Percentiles rank a stretch among this genome's conserved stretches.
These are phyloP conservation scores for Drosophila antonietae DNA, from an alignment of 2,888 invertebrate species.

Conservation along the genomic window DNA sequence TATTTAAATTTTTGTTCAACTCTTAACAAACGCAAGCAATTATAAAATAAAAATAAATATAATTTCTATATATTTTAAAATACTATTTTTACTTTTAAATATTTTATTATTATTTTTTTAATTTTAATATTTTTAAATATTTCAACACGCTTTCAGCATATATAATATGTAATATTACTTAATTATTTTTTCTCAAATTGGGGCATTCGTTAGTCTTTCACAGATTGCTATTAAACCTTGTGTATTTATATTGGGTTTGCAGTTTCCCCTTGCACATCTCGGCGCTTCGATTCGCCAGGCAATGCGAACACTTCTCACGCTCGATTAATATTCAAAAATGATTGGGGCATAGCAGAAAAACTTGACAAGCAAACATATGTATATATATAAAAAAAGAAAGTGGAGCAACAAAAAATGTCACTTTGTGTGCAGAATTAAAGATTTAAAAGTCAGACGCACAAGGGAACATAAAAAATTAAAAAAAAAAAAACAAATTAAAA, in stretches of 20 bases:
- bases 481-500: not conserved
- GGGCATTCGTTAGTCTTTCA: slow-evolving; percentile 6
- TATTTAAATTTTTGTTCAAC: too few relatives aligned
- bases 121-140: too few relatives aligned
- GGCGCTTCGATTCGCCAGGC: slow-evolving; percentile 24
- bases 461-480: slow-evolving; percentile 1
- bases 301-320: slow-evolving; percentile 56
- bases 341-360: slow-evolving; percentile 45
- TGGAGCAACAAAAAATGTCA: slow-evolving; percentile 29
- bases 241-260: slow-evolving; percentile 20
- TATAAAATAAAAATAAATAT: too few relatives aligned
- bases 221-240: too few relatives aligned
- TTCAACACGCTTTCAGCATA: too few relatives aligned
- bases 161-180: not conserved
- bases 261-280: not conserved
- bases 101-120: too few relatives aligned
- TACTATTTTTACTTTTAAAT: too few relatives aligned
- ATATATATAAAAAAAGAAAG: slow-evolving; percentile 7
- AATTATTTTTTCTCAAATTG: not conserved
- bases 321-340: slow-evolving; percentile 66
- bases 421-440: slow-evolving; percentile 27
- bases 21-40: too few relatives aligned
- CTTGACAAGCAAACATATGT: slow-evolving; percentile 28
- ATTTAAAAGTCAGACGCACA: slow-evolving; percentile 30
- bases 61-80: too few relatives aligned